phyloP scores from a whole-genome alignment of 2,113 vertebrate species.

The Eudyptes chrysolophus region DNA sequence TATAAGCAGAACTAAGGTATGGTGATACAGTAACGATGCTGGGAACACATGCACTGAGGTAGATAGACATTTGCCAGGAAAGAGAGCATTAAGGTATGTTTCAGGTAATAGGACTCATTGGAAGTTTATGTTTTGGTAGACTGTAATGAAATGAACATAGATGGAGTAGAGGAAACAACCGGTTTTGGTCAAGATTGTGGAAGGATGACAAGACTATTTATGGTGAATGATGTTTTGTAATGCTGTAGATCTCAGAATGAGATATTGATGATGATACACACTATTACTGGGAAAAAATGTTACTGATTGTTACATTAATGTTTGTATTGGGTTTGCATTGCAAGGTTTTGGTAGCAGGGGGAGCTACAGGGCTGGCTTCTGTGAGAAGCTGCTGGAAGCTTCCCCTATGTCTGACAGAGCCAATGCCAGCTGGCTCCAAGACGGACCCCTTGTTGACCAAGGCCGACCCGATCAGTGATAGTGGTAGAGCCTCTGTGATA shows the following conservation, averaged over 20 bases:
- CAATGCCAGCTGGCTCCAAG: not conserved
- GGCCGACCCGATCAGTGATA: not conserved
- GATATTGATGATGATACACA: not conserved
- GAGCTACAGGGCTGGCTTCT: too few relatives aligned
- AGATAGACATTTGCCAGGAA: not conserved
- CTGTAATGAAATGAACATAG: not conserved
- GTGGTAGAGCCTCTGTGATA: not conserved
- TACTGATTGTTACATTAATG: not conserved
- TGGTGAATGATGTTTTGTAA: not conserved
- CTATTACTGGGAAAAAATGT: not conserved
- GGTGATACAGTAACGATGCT: not conserved
- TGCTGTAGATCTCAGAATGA: not conserved
- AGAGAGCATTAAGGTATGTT: not conserved
- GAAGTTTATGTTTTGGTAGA: not conserved
- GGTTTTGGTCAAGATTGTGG: not conserved
- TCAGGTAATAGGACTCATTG: not conserved
- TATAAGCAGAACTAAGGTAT: not conserved
- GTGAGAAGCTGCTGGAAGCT: not conserved
- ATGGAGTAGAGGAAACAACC: not conserved
- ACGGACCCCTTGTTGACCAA: rapidly evolving
- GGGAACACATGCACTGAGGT: not conserved
- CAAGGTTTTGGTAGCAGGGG: not conserved
- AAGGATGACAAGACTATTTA: not conserved
- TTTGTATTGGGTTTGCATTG: not conserved
- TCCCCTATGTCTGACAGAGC: not conserved